phyloP scores from a whole-genome alignment of 2,888 invertebrate species.

The Agrilus cyanescens region DNA sequence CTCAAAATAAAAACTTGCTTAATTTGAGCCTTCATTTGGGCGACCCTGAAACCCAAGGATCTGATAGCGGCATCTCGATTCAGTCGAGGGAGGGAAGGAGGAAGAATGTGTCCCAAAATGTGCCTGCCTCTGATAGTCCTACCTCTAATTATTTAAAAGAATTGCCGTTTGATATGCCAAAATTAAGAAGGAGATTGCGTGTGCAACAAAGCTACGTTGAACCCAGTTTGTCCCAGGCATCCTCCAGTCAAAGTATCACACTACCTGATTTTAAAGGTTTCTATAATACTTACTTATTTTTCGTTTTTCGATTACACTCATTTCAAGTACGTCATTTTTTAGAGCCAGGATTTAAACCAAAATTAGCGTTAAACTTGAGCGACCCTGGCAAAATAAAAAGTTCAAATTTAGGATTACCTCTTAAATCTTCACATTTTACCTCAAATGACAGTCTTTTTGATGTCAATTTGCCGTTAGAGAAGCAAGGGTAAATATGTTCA shows the following conservation, averaged over 20 bases:
- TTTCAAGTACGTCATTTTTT: constrained; percentile 9
- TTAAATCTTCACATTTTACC: constrained; percentile 36
- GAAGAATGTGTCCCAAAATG: constrained; percentile 51
- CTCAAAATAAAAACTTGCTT: constrained; percentile 66
- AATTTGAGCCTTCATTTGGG: constrained; percentile 54
- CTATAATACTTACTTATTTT: constrained; percentile 19
- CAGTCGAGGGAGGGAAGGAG: constrained; percentile 69
- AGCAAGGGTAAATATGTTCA: constrained; percentile 58
- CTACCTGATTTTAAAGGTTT: constrained; percentile 58
- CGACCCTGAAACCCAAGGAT: constrained; percentile 70
- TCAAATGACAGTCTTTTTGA: constrained; percentile 68
- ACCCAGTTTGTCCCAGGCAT: constrained; percentile 65
- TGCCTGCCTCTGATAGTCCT: constrained; percentile 59
- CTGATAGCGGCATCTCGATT: constrained; percentile 80
- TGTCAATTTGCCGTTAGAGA: constrained; percentile 67
- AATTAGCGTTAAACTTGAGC: constrained; percentile 64
- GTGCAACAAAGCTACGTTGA: constrained; percentile 53
- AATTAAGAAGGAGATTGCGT: constrained; percentile 63
- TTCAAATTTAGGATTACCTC: constrained; percentile 32
- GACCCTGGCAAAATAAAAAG: constrained; percentile 40
- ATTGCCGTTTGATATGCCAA: constrained; percentile 87
- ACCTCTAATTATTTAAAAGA: constrained; percentile 68
- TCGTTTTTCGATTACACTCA: constrained; percentile 10
- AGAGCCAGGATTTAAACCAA: constrained; percentile 43
- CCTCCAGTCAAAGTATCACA: constrained; percentile 69